Base-by-base conservation (phyloP, 2,888 invertebrate genomes). In the Suillia variegata region DNA sequence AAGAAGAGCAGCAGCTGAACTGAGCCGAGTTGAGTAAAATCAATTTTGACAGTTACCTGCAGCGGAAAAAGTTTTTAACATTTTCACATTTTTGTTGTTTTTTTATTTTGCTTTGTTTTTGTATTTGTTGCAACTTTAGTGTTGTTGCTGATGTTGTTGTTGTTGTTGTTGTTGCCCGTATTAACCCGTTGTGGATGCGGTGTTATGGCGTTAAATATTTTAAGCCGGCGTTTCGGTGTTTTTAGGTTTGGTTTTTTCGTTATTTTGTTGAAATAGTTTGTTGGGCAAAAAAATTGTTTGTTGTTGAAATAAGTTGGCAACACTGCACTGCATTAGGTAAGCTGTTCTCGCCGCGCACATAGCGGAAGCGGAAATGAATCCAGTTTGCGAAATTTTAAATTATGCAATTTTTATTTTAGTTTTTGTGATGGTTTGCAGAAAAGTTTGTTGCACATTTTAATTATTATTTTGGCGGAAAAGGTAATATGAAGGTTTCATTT, bases 31-130 rank as follows among this genome's bases (percentile, higher is more conserved):
- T 74, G 74, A 75, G 71, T 70, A 71, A 73, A 77, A 77, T 77
- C 78, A 77, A 77, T 74, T 77, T 66, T 77, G 78, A 78, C 77
- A 71, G 75, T 77, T 75, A 76, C 78, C 78, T 78, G 78, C 76
- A 78, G 70, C 70, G 70, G 54, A 58, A 66, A 67, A 74, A 74
- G 63, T 70, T 69, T 64, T 50, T 22, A 8, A 15, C 15, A 38
- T 22, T 53, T 38, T 22, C 15, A 15, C 15, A 38, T 22, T 53
- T 38, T 26, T 12, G 52, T 24, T 53, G 8, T 22, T 53, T 31
- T 4, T 13, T 52, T 24, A 10, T 38, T 34, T 21, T 15, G 20
- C n/a, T n/a, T 38, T 33, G 34, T 22, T 18, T 18, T 34, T 53
- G 13, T n/a, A 4, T 18, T 13, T n/a, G 12, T 4, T n/a, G 12